Evolutionary conservation across 2,113 vertebrate species (phyloP), one percentile per base, ranked within the genome.

Genomic region (Callaeas wilsoni): DNA sequence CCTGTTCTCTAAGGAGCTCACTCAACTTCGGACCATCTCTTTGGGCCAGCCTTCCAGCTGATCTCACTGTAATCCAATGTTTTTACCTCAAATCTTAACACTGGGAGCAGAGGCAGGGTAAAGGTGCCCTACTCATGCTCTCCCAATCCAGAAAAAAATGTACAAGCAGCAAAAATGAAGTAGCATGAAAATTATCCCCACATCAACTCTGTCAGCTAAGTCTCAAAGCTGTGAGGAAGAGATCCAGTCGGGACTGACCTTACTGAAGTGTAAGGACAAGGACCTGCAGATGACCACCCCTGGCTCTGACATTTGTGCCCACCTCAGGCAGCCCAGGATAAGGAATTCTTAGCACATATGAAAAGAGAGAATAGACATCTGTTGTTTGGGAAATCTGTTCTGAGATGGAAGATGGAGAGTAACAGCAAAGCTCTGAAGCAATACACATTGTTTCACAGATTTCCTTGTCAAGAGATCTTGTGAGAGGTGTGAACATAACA

Each of bases 401-500:
- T 56, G 92, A 85, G 67, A 82, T 59, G 68, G 68, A 87, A 95
- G 74, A 64, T 89, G 55, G 63, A 91, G 93, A 93, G 87, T 89
- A 96, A 85, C 91, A 95, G 94, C 67, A 94, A 83, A 94, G 70
- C 74, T 91, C 39, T 10, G 6, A 85, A 95, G 90, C 26, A 97
- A 94, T 83, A 91, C 89, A 95, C 95, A 96, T 90, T 96, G 88
- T 97, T 93, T 94, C 93, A 91, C 91, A 89, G 83, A 81, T 94
- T 90, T 92, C 35, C 91, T 89, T 76, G 84, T 95, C 84, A 91
- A 87, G 87, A 85, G 87, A 85, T 89, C 84, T 94, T 84, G 53
- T 41, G 63, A 96, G 92, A 95, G 53, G 95, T 92, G 95, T 80
- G 95, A 97, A 93, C 67, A 53, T 85, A 96, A 95, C 96, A 93